phyloP scores from a whole-genome alignment of 2,797 vertebrate species.

The Danio jaintianensis region DNA sequence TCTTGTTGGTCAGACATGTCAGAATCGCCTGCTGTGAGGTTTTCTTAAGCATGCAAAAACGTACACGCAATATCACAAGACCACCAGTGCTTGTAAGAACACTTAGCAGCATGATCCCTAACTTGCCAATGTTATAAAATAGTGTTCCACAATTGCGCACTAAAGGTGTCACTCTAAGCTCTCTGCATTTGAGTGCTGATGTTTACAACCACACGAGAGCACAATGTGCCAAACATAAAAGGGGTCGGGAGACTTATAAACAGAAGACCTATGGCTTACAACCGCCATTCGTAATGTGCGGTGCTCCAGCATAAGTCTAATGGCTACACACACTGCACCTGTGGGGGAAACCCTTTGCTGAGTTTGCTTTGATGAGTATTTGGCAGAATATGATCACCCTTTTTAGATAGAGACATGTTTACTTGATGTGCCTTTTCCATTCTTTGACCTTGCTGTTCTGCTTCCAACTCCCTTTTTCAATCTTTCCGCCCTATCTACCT shows the following conservation, averaged over 20 bases:
- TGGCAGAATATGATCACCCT: neutral
- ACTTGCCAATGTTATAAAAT: slow-evolving; percentile 13
- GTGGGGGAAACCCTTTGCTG: slow-evolving; percentile 4
- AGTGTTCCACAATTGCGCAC: slow-evolving; percentile 16
- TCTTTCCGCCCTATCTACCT: neutral
- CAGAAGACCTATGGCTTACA: slow-evolving; percentile 37
- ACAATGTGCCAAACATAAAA: slow-evolving; percentile 28
- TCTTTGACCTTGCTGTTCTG: neutral
- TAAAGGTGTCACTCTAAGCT: slow-evolving; percentile 28
- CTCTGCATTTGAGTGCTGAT: slow-evolving; percentile 30
- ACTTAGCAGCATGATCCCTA: slow-evolving; percentile 11
- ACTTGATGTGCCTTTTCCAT: neutral
- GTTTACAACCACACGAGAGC: slow-evolving; percentile 39
- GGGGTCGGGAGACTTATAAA: slow-evolving; percentile 38
- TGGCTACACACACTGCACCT: slow-evolving; percentile 39
- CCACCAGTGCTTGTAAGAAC: slow-evolving; percentile 16
- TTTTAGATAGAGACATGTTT: neutral
- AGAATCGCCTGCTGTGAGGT: neutral
- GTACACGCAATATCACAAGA: slow-evolving; percentile 1
- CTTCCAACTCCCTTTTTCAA: neutral
- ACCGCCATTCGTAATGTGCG: neutral
- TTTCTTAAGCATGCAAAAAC: neutral
- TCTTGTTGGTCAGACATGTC: neutral
- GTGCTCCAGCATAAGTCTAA: neutral
- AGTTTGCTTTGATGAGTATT: slow-evolving; percentile 1